phyloP scores from a whole-genome alignment of 2,888 invertebrate genomes.

The Amorpha juglandis region DNA sequence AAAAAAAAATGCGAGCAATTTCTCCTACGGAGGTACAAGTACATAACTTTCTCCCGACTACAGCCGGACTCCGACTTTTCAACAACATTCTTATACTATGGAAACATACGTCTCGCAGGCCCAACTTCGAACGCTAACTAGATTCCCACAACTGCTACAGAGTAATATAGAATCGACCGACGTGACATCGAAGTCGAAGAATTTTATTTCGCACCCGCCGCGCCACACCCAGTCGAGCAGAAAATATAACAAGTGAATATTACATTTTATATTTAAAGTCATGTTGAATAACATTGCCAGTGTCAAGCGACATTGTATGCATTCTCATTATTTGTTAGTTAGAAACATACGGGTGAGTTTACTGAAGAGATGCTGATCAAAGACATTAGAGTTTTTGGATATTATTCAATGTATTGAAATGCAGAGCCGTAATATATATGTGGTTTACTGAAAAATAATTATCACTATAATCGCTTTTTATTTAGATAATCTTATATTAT shows the following conservation, averaged over 20 bases:
- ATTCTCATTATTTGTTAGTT: conserved; percentile 34
- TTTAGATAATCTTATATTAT: too few species aligned
- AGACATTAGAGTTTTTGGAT: too few species aligned
- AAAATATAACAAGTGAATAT: conserved; percentile 37
- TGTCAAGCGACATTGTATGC: conserved; percentile 34
- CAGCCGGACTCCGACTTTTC: not conserved
- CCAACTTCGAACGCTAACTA: conserved; percentile 20
- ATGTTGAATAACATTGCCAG: conserved; percentile 36
- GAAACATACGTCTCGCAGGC: conserved; percentile 5
- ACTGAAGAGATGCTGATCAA: not conserved
- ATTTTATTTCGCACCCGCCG: conserved; percentile 15
- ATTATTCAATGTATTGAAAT: too few species aligned
- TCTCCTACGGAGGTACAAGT: not conserved
- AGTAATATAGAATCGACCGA: not conserved
- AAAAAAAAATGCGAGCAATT: too few species aligned
- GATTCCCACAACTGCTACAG: not conserved
- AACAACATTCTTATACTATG: conserved; percentile 12
- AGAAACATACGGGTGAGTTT: not conserved
- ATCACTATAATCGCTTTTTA: too few species aligned
- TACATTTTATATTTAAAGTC: conserved; percentile 33
- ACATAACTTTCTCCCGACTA: not conserved
- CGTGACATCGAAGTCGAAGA: conserved; percentile 8
- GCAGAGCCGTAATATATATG: not conserved
- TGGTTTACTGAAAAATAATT: not conserved
- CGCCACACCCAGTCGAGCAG: conserved; percentile 32